Conservation (phyloP, 2,888 invertebrate genomes). For the Agrochola circellaris region DNA sequence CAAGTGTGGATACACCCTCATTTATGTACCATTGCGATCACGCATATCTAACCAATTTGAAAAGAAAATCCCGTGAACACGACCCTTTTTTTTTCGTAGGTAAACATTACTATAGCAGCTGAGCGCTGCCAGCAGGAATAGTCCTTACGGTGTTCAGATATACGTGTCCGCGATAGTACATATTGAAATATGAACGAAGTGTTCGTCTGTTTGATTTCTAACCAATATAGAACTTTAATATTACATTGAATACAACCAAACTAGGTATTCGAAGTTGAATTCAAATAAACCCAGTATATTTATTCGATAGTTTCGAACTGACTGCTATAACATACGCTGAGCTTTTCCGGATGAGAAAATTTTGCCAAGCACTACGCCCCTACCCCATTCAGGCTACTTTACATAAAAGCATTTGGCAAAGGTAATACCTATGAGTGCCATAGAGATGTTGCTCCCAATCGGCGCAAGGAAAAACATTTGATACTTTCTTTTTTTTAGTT, state of each 20-base stretch:
- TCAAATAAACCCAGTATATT: slow-evolving; percentile 52
- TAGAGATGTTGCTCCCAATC: slow-evolving; percentile 48
- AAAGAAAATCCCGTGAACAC: too few species aligned
- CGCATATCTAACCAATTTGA: too few species aligned
- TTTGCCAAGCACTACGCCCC: slow-evolving; percentile 51
- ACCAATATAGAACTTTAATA: slow-evolving; percentile 9
- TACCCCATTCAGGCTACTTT: slow-evolving; percentile 54
- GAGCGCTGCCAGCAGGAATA: too few species aligned
- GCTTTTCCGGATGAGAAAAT: slow-evolving; percentile 59
- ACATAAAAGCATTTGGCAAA: slow-evolving; percentile 64
- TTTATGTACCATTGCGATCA: background rate
- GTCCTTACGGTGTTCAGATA: too few species aligned
- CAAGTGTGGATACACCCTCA: background rate
- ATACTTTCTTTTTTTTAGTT: slow-evolving; percentile 31
- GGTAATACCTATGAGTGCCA: slow-evolving; percentile 57
- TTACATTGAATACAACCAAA: slow-evolving; percentile 18
- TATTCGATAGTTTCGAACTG: slow-evolving; percentile 49
- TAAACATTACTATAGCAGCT: too few species aligned
- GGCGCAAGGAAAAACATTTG: slow-evolving; percentile 27
- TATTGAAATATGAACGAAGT: slow-evolving; percentile 15
- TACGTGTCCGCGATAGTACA: background rate
- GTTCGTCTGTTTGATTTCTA: background rate
- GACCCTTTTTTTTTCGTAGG: too few species aligned
- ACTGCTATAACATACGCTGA: slow-evolving; percentile 29
- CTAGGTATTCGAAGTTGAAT: slow-evolving; percentile 30